Evolutionary conservation across 1,140 invertebrate species (phyloP).

Genomic region (Glossosoma conforme): DNA sequence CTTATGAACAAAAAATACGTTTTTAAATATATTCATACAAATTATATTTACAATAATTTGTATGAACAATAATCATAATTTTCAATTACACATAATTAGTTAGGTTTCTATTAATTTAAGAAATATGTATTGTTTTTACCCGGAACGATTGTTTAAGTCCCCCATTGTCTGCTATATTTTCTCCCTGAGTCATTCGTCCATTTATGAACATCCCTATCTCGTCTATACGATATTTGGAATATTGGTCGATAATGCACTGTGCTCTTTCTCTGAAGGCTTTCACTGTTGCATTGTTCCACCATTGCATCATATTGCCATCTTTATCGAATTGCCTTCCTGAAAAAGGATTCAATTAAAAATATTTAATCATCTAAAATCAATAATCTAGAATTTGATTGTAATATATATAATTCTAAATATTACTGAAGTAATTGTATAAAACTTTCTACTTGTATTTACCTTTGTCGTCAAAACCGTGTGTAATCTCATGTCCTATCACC

Average conservation of each 20-base stretch:
- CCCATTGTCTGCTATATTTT: constrained; percentile 90
- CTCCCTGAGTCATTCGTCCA: constrained; percentile 48
- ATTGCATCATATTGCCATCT: constrained; percentile 64
- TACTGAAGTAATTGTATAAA: neutral
- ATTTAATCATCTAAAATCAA: neutral
- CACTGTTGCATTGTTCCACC: constrained; percentile 70
- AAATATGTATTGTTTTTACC: constrained; percentile 33
- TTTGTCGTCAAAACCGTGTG: constrained; percentile 60
- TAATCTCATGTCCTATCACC: constrained; percentile 67
- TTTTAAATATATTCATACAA: constrained; percentile 3
- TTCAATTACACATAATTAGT: neutral
- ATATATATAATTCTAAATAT: neutral
- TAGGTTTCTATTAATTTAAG: neutral
- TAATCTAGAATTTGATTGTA: neutral
- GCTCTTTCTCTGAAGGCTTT: constrained; percentile 63
- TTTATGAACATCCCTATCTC: constrained; percentile 46
- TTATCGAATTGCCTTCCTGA: constrained; percentile 65
- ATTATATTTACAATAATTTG: neutral
- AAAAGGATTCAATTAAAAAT: neutral
- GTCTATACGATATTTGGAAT: constrained; percentile 44
- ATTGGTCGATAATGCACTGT: constrained; percentile 73
- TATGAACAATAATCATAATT: too few species aligned
- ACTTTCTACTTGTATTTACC: constrained; percentile 13
- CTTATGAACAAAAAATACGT: constrained; percentile 42
- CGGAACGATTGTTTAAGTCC: constrained; percentile 79